These are phyloP conservation scores for Caenorhabditis sinica DNA, from an alignment of 2,888 invertebrate genomes.

Conservation along the genomic window DNA sequence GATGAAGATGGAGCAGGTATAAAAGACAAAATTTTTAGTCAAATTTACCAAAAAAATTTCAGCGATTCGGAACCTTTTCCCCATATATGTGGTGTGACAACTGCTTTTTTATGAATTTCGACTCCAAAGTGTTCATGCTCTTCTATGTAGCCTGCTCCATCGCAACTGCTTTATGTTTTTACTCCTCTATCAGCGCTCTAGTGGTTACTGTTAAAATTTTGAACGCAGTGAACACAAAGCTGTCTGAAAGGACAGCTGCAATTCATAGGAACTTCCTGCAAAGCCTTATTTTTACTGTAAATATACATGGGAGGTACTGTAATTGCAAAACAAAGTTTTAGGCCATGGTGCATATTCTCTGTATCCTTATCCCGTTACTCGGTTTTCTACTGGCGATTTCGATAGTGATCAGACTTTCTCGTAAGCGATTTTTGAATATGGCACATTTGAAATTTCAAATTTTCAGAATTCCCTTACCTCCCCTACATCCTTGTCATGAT, in stretches of 20 bases:
- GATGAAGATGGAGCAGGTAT: constrained; percentile 13
- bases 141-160: constrained; percentile 1
- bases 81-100: constrained; percentile 34
- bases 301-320: not conserved
- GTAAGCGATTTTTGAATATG: not conserved
- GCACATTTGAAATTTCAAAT: not conserved
- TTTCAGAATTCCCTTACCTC: constrained; percentile 20
- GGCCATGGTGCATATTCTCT: constrained; percentile 11
- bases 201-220: not conserved
- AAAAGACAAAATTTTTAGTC: too few relatives aligned
- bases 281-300: not conserved
- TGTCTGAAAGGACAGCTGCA: not conserved
- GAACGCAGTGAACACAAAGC: not conserved
- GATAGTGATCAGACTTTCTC: not conserved
- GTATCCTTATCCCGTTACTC: constrained; percentile 11
- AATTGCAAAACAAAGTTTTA: not conserved
- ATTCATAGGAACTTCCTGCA: constrained; percentile 25
- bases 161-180: not conserved
- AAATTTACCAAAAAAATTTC: not conserved
- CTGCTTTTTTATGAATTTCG: constrained; percentile 34
- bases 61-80: constrained; percentile 19
- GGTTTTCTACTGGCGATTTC: not conserved
- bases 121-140: not conserved
- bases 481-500: constrained; percentile 14
- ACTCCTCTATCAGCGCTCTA: not conserved